Base-by-base conservation (phyloP, 2,797 vertebrate species). In the Aphelocoma californica region DNA sequence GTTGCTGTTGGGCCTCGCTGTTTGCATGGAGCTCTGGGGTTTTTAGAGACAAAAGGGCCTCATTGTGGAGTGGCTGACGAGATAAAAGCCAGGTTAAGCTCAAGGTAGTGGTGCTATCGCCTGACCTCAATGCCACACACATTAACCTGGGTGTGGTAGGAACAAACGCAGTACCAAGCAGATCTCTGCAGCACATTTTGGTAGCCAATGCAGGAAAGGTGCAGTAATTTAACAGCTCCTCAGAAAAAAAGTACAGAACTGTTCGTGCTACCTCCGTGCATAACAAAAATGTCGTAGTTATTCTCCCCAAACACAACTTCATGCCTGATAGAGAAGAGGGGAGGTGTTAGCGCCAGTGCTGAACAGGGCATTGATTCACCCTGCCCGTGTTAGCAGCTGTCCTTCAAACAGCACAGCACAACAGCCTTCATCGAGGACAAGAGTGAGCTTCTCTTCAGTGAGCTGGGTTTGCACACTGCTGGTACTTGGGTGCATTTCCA, bases 191-290 rank as follows among this genome's bases (percentile, higher is more conserved):
- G 48, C 28, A 56, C 25, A n/a, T 67, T 31, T 69, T 40, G 57
- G n/a, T 6, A 36, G 58, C 7, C 40, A 36, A 0, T 36, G 47
- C 42, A 69, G 60, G 65, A 61, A 31, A 69, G 29, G 29, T 19
- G 50, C 56, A 45, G 20, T 26, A 14, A 50, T 57, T 86, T 42
- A 57, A 38, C n/a, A 79, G 56, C 47, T 80, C 10, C 67, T 53
- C 56, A 75, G 38, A 26, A 45, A 61, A 25, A 16, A 9, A 9
- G 15, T 25, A 10, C 26, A 3, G 0, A 45, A 51, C 34, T 73
- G 32, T 29, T 61, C 0, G 0, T 48, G 34, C 60, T 65, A 10
- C 54, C 69, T 72, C 56, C 5, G 7, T 24, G 32, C 10, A 0
- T 45, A 50, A 53, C 23, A 48, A 31, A 67, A 88, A 25, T 8